These are phyloP conservation scores for Drosophila dives DNA, from an alignment of 2,888 invertebrate genomes.

Conservation along the genomic window DNA sequence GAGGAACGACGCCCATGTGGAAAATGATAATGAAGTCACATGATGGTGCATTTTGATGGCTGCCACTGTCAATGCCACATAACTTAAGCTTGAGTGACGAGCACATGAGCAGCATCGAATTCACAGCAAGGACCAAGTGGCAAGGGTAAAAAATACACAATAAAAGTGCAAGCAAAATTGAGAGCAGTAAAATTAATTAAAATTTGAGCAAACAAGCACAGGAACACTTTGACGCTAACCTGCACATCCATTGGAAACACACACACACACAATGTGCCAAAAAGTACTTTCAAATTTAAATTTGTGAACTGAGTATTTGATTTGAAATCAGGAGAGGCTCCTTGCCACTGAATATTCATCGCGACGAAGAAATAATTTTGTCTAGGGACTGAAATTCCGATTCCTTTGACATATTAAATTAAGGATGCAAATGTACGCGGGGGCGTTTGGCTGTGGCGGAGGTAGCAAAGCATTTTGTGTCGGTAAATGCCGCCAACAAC, in stretches of 20 bases:
- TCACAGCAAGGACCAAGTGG: neutral
- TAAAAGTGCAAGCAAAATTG: neutral
- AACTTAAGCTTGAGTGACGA: slow-evolving; percentile 16
- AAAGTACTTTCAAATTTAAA: neutral
- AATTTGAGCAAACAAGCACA: slow-evolving; percentile 26
- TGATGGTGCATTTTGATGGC: slow-evolving; percentile 36
- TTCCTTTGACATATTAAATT: slow-evolving; percentile 48
- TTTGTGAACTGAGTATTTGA: neutral
- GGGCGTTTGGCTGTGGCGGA: neutral
- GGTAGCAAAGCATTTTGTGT: slow-evolving; percentile 1
- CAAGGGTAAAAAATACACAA: neutral
- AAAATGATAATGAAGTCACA: slow-evolving; percentile 17
- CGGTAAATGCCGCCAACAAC: slow-evolving; percentile 36
- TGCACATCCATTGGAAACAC: neutral
- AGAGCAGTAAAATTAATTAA: slow-evolving; percentile 29
- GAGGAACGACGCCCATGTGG: slow-evolving; percentile 10
- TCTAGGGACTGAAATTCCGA: slow-evolving; percentile 18
- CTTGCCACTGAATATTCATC: slow-evolving; percentile 14
- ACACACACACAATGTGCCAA: neutral
- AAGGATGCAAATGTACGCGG: slow-evolving; percentile 57
- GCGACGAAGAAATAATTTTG: slow-evolving; percentile 5
- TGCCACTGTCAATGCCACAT: slow-evolving; percentile 27
- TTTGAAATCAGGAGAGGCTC: slow-evolving; percentile 11
- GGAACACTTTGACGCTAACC: neutral
- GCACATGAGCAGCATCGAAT: slow-evolving; percentile 21